A percentile compares a stretch with the other conserved stretches of the same genome.
phyloP scores from a whole-genome alignment of 2,888 invertebrate species.

The Drosophila meridionalis region DNA sequence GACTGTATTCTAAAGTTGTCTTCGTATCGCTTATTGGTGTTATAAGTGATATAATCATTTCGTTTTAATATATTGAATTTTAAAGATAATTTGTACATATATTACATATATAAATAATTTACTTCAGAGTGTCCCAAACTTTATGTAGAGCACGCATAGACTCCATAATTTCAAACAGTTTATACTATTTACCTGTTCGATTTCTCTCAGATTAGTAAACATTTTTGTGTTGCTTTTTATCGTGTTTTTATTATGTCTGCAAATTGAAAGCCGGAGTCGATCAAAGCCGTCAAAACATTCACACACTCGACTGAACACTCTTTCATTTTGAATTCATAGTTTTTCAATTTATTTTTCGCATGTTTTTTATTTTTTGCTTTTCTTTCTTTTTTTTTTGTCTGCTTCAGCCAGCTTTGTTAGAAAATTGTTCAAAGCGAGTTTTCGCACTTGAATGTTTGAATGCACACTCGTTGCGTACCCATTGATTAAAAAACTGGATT shows the following conservation, averaged over 20 bases:
- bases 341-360: constrained; percentile 21
- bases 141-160: too few relatives aligned
- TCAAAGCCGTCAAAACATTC: constrained; percentile 35
- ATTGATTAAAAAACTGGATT: constrained; percentile 49
- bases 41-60: background rate
- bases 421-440: constrained; percentile 47
- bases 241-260: background rate
- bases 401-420: constrained; percentile 19
- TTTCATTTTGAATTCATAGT: constrained; percentile 26
- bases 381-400: background rate
- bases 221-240: background rate
- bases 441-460: constrained; percentile 39
- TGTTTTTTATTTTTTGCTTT: background rate
- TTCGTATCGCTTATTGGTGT: background rate
- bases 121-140: too few relatives aligned
- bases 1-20: background rate
- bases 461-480: constrained; percentile 19
- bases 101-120: too few relatives aligned
- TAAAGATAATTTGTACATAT: background rate
- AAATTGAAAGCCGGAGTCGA: constrained; percentile 27
- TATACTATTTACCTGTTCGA: background rate
- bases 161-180: too few relatives aligned
- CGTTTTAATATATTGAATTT: too few relatives aligned
- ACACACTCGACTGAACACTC: constrained; percentile 17
- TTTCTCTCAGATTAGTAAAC: background rate